Base-by-base conservation (phyloP, 2,888 invertebrate species). In the Abrostola tripartita region DNA sequence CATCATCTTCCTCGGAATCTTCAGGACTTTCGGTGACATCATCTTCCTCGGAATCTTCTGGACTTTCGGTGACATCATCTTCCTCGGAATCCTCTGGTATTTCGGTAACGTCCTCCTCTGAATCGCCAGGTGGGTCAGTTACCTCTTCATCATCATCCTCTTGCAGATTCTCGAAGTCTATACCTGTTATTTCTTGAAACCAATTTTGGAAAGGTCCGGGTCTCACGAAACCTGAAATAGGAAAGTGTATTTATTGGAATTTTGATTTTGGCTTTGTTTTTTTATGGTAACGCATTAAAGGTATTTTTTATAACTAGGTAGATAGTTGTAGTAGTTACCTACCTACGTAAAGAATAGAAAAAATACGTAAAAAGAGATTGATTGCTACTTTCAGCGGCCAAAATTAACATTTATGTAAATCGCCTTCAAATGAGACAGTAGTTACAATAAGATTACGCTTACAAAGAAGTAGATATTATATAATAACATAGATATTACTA, bases 121-220 rank as follows among this genome's bases (percentile, higher is more conserved):
- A 52, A 0, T 65, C 65, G 1, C 54, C 63, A 37, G 68, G 68
- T 24, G 57, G 0, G n/a, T 11, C 50, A n/a, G 57, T 37, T 5
- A 10, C 38, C 12, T 5, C 76, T 63, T 61, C 83, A 37, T 81
- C 83, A 37, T 81, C 83, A 38, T 83, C 85, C 62, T 90, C 89
- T 5, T 84, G 69, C 0, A 90, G 69, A 67, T 87, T 88, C 44
- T 92, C 91, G 52, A 93, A 93, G 67, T 93, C 90, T 14, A 93
- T 78, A 0, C 91, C 91, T 2, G 90, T 86, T 5, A 91, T 64
- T 49, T 88, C 67, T 37, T 77, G 68, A 58, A 90, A 84, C 94
- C 94, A 95, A 14, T 76, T 44, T 5, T 84, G 88, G 88, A 91
- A 95, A 0, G 92, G 92, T 36, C 91, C 93, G 0, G 93, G 84